Evolutionary conservation across 2,113 vertebrate genomes (phyloP), one percentile per base, ranked within the genome.

Genomic region (Erinaceus europaeus): DNA sequence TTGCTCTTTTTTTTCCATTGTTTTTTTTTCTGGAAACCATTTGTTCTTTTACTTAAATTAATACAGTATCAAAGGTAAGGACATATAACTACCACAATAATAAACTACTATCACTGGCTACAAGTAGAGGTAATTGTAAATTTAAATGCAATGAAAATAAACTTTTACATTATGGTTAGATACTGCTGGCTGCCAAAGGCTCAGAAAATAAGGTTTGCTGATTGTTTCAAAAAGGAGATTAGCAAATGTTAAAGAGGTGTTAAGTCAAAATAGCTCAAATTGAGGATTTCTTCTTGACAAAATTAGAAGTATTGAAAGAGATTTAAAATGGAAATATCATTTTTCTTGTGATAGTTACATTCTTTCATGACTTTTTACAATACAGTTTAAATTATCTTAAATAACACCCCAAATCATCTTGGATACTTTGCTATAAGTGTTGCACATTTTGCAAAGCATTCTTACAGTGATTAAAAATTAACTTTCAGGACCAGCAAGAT

Each of bases 181-280:
- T 90, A 73, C 18, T 55, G 73, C 84, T 90, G 81, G 80, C 87
- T 92, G 73, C 73, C 11, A 40, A 87, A 90, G 77, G 32, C 52
- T 92, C 77, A 89, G 91, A 94, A 94, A 84, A 94, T 90, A 93
- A 93, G 93, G 87, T 25, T 40, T 92, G 77, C 48, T 90, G 76
- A 86, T 55, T 94, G 84, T 91, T 94, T 93, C 84, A 72, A 90
- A 94, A 94, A 91, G 90, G 92, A 93, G 79, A 95, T 92, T 88
- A 86, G 89, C 93, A 95, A 93, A 92, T 92, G 90, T 93, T 92
- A 93, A 53, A 92, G 94, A 91, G 78, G 78, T 95, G 90, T 93
- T 93, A 94, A 91, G 86, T 93, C 88, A 93, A 94, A 95, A 92
- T 91, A 95, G 85, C 91, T 95, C 93, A 93, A 77, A 92, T 90